Percentiles rank a stretch among this genome's conserved stretches.
These are phyloP conservation scores for Athalia circularis DNA, from an alignment of 2,888 invertebrate species.

Conservation along the genomic window DNA sequence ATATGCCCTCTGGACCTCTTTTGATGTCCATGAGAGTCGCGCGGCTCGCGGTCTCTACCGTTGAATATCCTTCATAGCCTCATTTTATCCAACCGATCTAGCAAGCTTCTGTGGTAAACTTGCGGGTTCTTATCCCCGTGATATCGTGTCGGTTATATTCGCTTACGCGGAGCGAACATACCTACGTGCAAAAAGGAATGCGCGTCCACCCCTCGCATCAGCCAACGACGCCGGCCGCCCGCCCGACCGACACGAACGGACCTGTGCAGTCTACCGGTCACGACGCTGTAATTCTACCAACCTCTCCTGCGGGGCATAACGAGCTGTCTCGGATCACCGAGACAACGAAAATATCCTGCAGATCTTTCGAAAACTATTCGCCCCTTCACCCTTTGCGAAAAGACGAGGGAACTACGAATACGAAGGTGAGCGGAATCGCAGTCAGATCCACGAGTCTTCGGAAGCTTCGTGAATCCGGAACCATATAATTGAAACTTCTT, in stretches of 20 bases:
- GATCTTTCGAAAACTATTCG: neutral
- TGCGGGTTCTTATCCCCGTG: conserved; percentile 27
- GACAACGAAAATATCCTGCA: conserved; percentile 12
- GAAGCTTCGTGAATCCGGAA: too few relatives aligned
- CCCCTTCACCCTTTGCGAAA: too few relatives aligned
- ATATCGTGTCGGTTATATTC: conserved; percentile 8
- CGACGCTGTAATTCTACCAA: conserved; percentile 33
- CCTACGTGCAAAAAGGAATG: conserved; percentile 15
- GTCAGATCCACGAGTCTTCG: too few relatives aligned
- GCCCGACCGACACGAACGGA: conserved; percentile 35
- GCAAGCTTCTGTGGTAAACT: conserved; percentile 16
- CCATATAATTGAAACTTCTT: too few relatives aligned
- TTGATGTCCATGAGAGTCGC: neutral
- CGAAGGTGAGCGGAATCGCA: too few relatives aligned
- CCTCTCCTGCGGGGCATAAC: conserved; percentile 3
- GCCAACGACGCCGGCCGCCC: neutral
- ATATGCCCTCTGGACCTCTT: conserved; percentile 26
- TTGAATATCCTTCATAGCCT: neutral
- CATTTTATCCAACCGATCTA: conserved; percentile 32
- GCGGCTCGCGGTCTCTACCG: neutral
- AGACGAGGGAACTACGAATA: too few relatives aligned
- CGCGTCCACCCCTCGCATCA: neutral
- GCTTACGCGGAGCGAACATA: neutral
- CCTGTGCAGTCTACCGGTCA: conserved; percentile 22
- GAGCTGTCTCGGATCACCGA: conserved; percentile 24